Base-by-base conservation (phyloP, 2,888 invertebrate species). In the Cosmia trapezina region DNA sequence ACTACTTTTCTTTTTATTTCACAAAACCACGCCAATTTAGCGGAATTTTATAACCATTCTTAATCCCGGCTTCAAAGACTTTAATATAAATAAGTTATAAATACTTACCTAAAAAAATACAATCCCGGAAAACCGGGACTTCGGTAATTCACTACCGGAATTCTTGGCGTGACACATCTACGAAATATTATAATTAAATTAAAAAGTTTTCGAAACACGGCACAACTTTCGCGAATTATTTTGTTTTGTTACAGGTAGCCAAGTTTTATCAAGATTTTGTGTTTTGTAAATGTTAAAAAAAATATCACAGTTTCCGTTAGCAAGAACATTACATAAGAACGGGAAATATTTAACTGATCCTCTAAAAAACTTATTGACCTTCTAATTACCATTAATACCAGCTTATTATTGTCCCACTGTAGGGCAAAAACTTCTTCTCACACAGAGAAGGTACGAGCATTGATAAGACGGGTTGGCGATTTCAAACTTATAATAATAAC, bases 141-240 rank as follows among this genome's bases (percentile, higher is more conserved):
- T 51, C 3, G 14, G 43, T 33, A 53, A 70, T 22, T 56, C 51
- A 49, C 66, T 70, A 70, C 41, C 41, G 11, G 11, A 49, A 53
- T 53, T 47, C 59, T 60, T 47, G 51, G 47, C 33, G 53, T 41
- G 33, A 33, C n/a, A 65, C 57, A 56, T 57, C 47, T 76, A 60
- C 22, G 49, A 28, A 76, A 67, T 73, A 69, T 60, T 65, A 49
- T 62, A 43, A 78, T 72, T 60, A 70, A 56, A 70, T 79, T 75
- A 45, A 47, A 67, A 76, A 73, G 53, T 71, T 83, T 57, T 3
- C 12, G 17, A 22, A 63, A 56, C 41, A 56, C 41, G 12, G 33
- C 19, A 54, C 17, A 45, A 64, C 22, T 66, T 63, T 72, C 22
- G 2, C 59, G 12, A 22, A 56, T 61, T 19, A 68, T 57, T 59